Conservation (phyloP, 2,888 invertebrate genomes). For the Pseudeuparius sepicola region DNA sequence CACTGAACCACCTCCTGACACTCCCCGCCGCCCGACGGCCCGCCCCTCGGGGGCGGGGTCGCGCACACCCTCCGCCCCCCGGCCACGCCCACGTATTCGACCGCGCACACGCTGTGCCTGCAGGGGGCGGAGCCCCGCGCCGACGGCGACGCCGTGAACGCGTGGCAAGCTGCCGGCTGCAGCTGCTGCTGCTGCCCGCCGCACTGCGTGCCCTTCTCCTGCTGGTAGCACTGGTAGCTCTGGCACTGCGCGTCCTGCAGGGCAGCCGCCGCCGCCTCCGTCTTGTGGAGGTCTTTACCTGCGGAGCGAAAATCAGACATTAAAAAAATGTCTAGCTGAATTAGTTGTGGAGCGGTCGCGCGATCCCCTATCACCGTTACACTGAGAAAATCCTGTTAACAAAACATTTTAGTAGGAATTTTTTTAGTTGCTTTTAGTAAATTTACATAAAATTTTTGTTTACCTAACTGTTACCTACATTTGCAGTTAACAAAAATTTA, state of each 20-base stretch:
- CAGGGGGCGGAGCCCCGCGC: slow-evolving; percentile 31
- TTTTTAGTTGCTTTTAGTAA: too few relatives aligned
- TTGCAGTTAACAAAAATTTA: too few relatives aligned
- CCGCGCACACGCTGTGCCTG: slow-evolving; percentile 42
- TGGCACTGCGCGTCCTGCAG: slow-evolving; percentile 38
- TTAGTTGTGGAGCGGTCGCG: too few relatives aligned
- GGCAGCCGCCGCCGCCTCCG: slow-evolving; percentile 25
- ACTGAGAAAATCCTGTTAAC: too few relatives aligned
- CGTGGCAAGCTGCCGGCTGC: slow-evolving; percentile 25
- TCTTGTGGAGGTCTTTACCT: slow-evolving; percentile 28
- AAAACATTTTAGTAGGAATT: too few relatives aligned
- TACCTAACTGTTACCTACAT: too few relatives aligned
- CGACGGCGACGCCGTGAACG: slow-evolving; percentile 31
- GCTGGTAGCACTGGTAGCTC: slow-evolving; percentile 31
- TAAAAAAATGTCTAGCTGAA: too few relatives aligned
- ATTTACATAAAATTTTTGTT: too few relatives aligned
- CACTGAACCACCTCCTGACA: too few relatives aligned
- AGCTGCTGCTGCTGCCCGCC: slow-evolving; percentile 29
- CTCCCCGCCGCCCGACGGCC: too few relatives aligned
- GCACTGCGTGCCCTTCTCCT: slow-evolving; percentile 40
- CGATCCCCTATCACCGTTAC: too few relatives aligned
- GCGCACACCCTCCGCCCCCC: slow-evolving; percentile 48
- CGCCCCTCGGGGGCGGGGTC: slow-evolving; percentile 37
- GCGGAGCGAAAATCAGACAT: slow-evolving; percentile 14
- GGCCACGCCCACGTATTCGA: slow-evolving; percentile 54